These are phyloP conservation scores for Aricia agestis DNA, from an alignment of 1,140 invertebrate genomes.

Conservation along the genomic window DNA sequence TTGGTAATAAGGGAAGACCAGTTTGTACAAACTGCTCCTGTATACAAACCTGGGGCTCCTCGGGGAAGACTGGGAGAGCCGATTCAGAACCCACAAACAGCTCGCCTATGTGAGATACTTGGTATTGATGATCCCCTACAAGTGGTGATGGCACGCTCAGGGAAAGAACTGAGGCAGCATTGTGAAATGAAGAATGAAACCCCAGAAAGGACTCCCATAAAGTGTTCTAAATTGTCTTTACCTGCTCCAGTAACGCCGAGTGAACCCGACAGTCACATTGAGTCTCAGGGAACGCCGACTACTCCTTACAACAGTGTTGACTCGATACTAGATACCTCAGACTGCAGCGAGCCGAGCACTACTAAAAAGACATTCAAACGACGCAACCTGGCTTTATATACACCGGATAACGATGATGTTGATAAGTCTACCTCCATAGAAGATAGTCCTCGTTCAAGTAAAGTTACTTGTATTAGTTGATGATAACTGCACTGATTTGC, in stretches of 20 bases:
- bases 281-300: conserved; percentile 35
- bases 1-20: conserved; percentile 83
- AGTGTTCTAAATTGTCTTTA: conserved; percentile 50
- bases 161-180: conserved; percentile 45
- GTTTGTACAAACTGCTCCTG: conserved; percentile 84
- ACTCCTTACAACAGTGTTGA: conserved; percentile 37
- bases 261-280: conserved; percentile 41
- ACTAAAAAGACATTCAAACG: conserved; percentile 70
- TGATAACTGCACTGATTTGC: neutral
- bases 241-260: conserved; percentile 58
- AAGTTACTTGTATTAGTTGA: conserved; percentile 37
- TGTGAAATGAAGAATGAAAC: conserved; percentile 21
- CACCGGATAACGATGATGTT: conserved; percentile 46
- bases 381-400: conserved; percentile 63
- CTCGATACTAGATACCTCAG: conserved; percentile 37
- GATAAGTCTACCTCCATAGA: conserved; percentile 29
- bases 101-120: conserved; percentile 86
- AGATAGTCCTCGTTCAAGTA: conserved; percentile 49
- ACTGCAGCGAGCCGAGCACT: conserved; percentile 46
- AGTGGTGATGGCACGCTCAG: conserved; percentile 57
- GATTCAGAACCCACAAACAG: conserved; percentile 88
- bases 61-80: conserved; percentile 61
- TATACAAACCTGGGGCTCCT: conserved; percentile 75
- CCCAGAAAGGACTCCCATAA: conserved; percentile 43
- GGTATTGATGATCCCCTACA: conserved; percentile 66